phyloP scores from a whole-genome alignment of 2,888 invertebrate genomes.

The Aquatica leii region DNA sequence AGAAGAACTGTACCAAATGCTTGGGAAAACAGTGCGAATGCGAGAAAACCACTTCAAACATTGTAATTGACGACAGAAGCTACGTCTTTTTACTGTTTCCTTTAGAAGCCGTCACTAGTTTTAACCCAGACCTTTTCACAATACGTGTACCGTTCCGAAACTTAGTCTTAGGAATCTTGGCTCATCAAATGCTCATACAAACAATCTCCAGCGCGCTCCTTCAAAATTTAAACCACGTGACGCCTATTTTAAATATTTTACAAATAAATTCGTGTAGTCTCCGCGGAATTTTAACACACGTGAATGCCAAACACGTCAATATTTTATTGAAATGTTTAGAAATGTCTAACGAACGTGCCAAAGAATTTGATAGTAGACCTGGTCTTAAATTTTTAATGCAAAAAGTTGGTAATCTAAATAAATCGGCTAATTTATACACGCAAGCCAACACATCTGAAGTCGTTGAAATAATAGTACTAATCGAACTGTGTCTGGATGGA shows the following conservation, averaged over 20 bases:
- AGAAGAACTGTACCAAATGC: conserved; percentile 56
- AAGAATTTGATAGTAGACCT: conserved; percentile 89
- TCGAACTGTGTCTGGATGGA: conserved; percentile 83
- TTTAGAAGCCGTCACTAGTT: conserved; percentile 72
- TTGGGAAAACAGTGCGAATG: conserved; percentile 58
- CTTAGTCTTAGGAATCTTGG: conserved; percentile 86
- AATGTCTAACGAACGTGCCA: conserved; percentile 81
- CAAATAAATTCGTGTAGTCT: conserved; percentile 59
- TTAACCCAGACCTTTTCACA: conserved; percentile 80
- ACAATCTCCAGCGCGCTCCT: conserved; percentile 87
- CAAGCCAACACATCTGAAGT: conserved; percentile 94
- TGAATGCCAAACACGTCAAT: conserved; percentile 71
- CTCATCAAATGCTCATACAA: conserved; percentile 92
- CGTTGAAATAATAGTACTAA: conserved; percentile 84
- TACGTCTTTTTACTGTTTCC: conserved; percentile 89
- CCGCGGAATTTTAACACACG: conserved; percentile 56
- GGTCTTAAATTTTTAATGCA: conserved; percentile 94
- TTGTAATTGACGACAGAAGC: conserved; percentile 81
- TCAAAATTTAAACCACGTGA: conserved; percentile 65
- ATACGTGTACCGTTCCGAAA: conserved; percentile 88
- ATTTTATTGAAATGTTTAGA: conserved; percentile 81
- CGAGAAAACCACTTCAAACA: conserved; percentile 57
- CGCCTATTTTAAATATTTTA: conserved; percentile 59
- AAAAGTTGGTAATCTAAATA: conserved; percentile 86
- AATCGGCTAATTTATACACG: conserved; percentile 89